Evolutionary conservation across 2,888 invertebrate species (phyloP).

Genomic region (Cistogaster globosa): DNA sequence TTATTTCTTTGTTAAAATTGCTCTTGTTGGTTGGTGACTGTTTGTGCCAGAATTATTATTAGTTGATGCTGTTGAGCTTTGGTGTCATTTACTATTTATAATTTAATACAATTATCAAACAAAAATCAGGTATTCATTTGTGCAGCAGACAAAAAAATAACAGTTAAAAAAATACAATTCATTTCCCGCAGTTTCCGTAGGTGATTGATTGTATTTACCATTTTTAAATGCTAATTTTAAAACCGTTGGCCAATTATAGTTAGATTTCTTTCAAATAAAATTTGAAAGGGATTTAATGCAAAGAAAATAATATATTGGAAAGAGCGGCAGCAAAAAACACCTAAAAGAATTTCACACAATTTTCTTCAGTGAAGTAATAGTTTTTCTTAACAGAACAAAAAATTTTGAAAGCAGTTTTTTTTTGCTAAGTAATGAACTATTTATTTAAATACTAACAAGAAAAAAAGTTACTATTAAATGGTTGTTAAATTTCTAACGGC

Average conservation of each 20-base stretch:
- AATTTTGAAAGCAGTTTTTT: too few relatives aligned
- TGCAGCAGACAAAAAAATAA: not conserved
- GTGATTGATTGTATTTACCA: constrained; percentile 72
- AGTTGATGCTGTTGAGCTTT: constrained; percentile 43
- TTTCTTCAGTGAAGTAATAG: not conserved
- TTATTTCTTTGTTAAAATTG: not conserved
- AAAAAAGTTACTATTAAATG: not conserved
- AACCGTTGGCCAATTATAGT: constrained; percentile 68
- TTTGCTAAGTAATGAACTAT: too few relatives aligned
- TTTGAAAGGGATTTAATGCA: constrained; percentile 53
- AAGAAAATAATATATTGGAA: constrained; percentile 4
- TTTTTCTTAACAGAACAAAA: too few relatives aligned
- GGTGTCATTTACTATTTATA: constrained; percentile 73
- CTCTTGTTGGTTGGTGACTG: constrained; percentile 35
- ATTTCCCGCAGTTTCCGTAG: constrained; percentile 67
- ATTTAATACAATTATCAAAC: constrained; percentile 76
- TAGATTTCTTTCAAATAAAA: constrained; percentile 51
- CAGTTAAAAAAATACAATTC: constrained; percentile 37
- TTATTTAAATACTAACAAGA: not conserved
- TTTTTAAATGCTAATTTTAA: constrained; percentile 73
- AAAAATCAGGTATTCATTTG: constrained; percentile 70
- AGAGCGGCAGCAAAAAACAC: not conserved
- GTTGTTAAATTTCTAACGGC: too few relatives aligned
- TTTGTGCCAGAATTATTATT: constrained; percentile 53
- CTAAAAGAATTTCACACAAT: constrained; percentile 37